phyloP scores from a whole-genome alignment of 2,888 invertebrate genomes.

The Drosophila monieri region DNA sequence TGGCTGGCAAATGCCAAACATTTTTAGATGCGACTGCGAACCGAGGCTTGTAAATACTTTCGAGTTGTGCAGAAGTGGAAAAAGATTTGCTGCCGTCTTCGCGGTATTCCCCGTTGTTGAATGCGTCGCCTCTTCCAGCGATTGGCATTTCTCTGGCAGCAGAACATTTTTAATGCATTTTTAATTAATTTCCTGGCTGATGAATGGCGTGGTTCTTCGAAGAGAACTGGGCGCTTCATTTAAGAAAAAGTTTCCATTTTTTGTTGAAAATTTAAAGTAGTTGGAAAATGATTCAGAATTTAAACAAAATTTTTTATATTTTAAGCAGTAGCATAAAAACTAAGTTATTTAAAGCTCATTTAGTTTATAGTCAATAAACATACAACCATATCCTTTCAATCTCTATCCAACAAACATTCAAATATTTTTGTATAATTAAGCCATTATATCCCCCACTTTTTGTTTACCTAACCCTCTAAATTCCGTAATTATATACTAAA shows the following conservation, averaged over 20 bases:
- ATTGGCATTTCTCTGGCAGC: slow-evolving; percentile 40
- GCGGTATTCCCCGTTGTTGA: slow-evolving; percentile 27
- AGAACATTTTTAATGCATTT: slow-evolving; percentile 64
- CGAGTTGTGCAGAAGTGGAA: slow-evolving; percentile 71
- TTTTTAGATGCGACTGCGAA: slow-evolving; percentile 75
- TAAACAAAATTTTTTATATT: background rate
- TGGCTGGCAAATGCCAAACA: slow-evolving; percentile 77
- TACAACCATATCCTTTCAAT: background rate
- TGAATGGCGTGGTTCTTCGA: slow-evolving; percentile 5
- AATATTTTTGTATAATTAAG: background rate
- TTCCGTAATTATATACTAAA: background rate
- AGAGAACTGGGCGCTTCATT: background rate
- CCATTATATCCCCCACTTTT: background rate
- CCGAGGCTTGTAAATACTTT: slow-evolving; percentile 76
- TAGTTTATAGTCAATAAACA: background rate
- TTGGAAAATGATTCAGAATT: background rate
- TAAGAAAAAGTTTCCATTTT: slow-evolving; percentile 32
- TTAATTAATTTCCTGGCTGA: slow-evolving; percentile 68
- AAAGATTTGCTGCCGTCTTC: slow-evolving; percentile 69
- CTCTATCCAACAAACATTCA: background rate
- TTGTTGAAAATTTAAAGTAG: background rate
- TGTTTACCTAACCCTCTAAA: background rate
- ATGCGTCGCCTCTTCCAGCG: slow-evolving; percentile 34
- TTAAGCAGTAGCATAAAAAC: background rate
- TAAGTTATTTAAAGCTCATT: background rate